Percentiles rank a stretch among this genome's conserved stretches.
Evolutionary conservation across 2,797 vertebrate genomes (phyloP).

Genomic region (Iguana delicatissima): DNA sequence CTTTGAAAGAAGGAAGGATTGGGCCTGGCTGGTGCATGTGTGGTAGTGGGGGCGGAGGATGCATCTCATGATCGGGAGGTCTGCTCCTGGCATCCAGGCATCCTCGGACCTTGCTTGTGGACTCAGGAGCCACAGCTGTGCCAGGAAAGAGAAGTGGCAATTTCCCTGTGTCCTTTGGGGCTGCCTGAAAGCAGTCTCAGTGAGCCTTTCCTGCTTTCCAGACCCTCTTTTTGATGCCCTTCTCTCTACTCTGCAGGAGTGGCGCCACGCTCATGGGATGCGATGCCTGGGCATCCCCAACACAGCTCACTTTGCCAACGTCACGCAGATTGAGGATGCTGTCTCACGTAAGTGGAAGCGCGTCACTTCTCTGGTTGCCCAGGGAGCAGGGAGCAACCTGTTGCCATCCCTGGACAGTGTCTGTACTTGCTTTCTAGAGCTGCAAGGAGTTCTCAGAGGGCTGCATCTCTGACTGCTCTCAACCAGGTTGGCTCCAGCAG

Average conservation of each 20-base stretch:
- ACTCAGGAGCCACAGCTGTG: background rate
- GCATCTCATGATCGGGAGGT: too few relatives aligned
- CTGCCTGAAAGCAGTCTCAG: background rate
- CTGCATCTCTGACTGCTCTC: background rate
- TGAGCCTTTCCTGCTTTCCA: background rate
- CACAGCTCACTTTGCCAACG: slow-evolving; percentile 97
- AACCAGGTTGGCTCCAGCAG: too few relatives aligned
- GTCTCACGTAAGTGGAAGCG: slow-evolving; percentile 89
- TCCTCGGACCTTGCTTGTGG: background rate
- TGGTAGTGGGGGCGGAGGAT: too few relatives aligned
- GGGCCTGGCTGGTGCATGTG: background rate
- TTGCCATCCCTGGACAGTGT: background rate
- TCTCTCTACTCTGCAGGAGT: slow-evolving; percentile 83
- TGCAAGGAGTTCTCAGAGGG: background rate
- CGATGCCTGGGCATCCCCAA: slow-evolving; percentile 97
- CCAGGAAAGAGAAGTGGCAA: background rate
- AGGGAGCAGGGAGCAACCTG: too few relatives aligned
- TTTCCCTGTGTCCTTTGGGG: too few relatives aligned
- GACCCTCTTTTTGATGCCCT: fast-evolving
- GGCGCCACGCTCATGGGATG: slow-evolving; percentile 98
- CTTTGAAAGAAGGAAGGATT: background rate
- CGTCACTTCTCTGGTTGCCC: background rate
- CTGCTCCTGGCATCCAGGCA: too few relatives aligned
- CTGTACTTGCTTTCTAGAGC: too few relatives aligned
- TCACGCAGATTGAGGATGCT: slow-evolving; percentile 98